These are phyloP conservation scores for Tanytarsus gracilentus DNA, from an alignment of 2,888 invertebrate species.

Conservation along the genomic window DNA sequence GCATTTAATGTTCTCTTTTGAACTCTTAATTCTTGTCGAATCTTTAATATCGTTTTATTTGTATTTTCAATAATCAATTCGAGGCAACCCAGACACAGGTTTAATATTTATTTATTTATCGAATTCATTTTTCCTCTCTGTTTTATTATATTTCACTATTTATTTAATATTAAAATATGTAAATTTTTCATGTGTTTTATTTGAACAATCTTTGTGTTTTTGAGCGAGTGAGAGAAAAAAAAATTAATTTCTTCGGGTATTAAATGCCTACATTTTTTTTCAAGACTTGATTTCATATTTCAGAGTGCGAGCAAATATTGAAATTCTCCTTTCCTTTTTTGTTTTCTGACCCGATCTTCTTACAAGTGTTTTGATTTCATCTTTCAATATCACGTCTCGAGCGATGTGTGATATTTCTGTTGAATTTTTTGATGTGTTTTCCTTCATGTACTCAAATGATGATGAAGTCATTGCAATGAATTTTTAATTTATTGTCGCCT, in stretches of 20 bases:
- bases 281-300: slow-evolving; percentile 12
- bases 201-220: slow-evolving; percentile 24
- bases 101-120: slow-evolving; percentile 27
- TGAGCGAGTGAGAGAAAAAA: not conserved
- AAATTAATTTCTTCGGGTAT: slow-evolving; percentile 25
- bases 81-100: slow-evolving; percentile 2
- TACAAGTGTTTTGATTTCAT: slow-evolving; percentile 19
- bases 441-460: not conserved
- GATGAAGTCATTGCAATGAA: slow-evolving; percentile 3
- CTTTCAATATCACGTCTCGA: not conserved
- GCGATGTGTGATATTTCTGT: slow-evolving; percentile 12
- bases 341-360: slow-evolving; percentile 16
- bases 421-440: not conserved
- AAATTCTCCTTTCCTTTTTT: slow-evolving; percentile 9
- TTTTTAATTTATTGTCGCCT: not conserved
- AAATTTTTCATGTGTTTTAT: slow-evolving; percentile 25
- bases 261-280: not conserved
- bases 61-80: slow-evolving; percentile 26
- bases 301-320: slow-evolving; percentile 23
- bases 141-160: not conserved
- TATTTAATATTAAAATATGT: slow-evolving; percentile 27
- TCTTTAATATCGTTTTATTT: slow-evolving; percentile 10
- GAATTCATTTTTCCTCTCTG: slow-evolving; percentile 1
- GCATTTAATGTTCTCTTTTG: no score
- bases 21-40: no score